Conservation (phyloP, 2,113 vertebrate species). For the Sander vitreus region DNA sequence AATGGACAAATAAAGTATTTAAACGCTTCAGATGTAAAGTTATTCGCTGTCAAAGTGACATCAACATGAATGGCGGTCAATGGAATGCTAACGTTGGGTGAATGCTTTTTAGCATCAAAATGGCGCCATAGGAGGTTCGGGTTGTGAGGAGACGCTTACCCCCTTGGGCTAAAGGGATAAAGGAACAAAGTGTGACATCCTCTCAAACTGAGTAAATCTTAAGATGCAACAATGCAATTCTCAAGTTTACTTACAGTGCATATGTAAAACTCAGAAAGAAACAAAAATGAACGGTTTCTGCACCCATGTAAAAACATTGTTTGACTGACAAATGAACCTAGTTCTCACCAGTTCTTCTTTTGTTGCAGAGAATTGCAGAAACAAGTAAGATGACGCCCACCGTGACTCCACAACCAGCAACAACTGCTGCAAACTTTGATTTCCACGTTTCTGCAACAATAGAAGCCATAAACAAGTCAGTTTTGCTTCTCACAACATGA, state of each 20-base stretch:
- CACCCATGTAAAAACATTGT: too few relatives aligned
- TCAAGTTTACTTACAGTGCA: neutral
- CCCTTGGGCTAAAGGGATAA: too few relatives aligned
- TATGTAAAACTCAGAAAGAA: neutral
- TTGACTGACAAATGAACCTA: neutral
- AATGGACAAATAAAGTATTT: too few relatives aligned
- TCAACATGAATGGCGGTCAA: too few relatives aligned
- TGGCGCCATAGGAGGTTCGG: too few relatives aligned
- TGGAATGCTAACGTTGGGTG: too few relatives aligned
- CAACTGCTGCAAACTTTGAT: neutral
- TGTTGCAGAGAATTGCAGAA: neutral
- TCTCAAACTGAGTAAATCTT: neutral
- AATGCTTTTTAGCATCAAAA: too few relatives aligned
- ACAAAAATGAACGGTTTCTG: too few relatives aligned
- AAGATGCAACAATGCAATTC: neutral
- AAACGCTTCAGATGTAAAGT: too few relatives aligned
- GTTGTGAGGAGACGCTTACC: too few relatives aligned
- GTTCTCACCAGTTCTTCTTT: conserved; percentile 8
- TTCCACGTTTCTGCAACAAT: neutral
- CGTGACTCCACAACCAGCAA: conserved; percentile 8
- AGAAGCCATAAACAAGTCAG: neutral
- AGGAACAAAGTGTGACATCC: neutral
- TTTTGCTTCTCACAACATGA: neutral
- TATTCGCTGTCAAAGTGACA: too few relatives aligned
- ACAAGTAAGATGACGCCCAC: neutral